A percentile compares a stretch with the other conserved stretches of the same genome.
These are phyloP conservation scores for Drosophila lowei DNA, from an alignment of 1,140 invertebrate genomes.

Conservation along the genomic window DNA sequence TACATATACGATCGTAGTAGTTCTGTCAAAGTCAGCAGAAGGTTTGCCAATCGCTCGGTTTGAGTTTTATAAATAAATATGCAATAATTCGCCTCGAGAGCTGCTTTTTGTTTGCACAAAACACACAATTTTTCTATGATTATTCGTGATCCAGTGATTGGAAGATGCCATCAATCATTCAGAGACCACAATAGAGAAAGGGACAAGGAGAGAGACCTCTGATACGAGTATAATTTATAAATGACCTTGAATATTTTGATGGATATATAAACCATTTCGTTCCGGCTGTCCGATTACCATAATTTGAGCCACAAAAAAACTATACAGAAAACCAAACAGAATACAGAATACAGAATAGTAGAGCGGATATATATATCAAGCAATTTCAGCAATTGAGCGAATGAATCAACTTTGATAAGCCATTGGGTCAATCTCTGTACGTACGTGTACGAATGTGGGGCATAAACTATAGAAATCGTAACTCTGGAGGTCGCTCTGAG, in stretches of 20 bases:
- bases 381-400: constrained; percentile 21
- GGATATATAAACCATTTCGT: constrained; percentile 24
- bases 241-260: constrained; percentile 17
- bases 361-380: constrained; percentile 1
- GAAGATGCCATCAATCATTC: constrained; percentile 48
- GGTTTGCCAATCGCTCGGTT: constrained; percentile 9
- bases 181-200: constrained; percentile 12
- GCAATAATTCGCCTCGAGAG: constrained; percentile 25
- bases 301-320: constrained; percentile 23
- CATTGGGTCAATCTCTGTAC: too few relatives aligned
- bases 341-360: background rate
- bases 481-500: too few relatives aligned
- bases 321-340: too few relatives aligned
- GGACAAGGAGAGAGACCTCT: background rate
- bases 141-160: constrained; percentile 12
- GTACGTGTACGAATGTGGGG: too few relatives aligned
- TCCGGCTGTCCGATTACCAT: constrained; percentile 34
- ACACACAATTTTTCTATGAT: too few relatives aligned
- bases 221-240: background rate
- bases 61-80: constrained; percentile 54
- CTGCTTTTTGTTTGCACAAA: too few relatives aligned
- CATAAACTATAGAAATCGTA: too few relatives aligned
- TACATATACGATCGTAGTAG: background rate
- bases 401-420: too few relatives aligned
- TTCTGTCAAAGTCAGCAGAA: constrained; percentile 38